A percentile compares a stretch with the other conserved stretches of the same genome.
Evolutionary conservation across 2,113 vertebrate species (phyloP).

Genomic region (Pithys albifrons): DNA sequence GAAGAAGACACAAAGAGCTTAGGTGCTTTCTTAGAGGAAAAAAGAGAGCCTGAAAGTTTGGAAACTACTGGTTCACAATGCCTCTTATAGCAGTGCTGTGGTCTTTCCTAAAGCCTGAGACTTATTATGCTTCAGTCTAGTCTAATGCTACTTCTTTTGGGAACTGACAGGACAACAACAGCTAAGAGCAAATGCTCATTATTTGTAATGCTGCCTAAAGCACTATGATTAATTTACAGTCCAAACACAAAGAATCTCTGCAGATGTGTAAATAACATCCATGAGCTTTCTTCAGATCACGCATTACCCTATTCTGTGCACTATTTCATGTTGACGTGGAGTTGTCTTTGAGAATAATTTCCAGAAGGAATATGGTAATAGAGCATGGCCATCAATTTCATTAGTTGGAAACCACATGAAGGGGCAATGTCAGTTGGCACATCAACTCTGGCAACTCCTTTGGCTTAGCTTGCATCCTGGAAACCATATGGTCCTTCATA

Average conservation of each 20-base stretch:
- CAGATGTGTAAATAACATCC: not conserved
- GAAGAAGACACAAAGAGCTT: not conserved
- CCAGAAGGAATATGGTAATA: not conserved
- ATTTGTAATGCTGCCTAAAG: not conserved
- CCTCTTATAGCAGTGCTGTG: not conserved
- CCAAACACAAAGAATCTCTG: not conserved
- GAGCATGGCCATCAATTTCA: not conserved
- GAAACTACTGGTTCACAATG: not conserved
- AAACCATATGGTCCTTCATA: not conserved
- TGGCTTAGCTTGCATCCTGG: not conserved
- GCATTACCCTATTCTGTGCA: not conserved
- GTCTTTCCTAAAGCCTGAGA: not conserved
- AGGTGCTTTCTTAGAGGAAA: not conserved
- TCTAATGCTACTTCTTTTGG: not conserved
- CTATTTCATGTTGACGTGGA: not conserved
- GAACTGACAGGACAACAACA: not conserved
- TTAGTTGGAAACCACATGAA: not conserved
- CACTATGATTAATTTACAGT: fast-evolving
- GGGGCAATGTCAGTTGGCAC: not conserved
- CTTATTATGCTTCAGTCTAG: not conserved
- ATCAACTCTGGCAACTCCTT: not conserved
- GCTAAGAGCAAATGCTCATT: not conserved
- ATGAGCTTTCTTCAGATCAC: not conserved
- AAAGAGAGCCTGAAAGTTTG: not conserved
- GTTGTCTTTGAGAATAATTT: not conserved